Base-by-base conservation (phyloP, 2,888 invertebrate species). In the Lamellibrachia columna region DNA sequence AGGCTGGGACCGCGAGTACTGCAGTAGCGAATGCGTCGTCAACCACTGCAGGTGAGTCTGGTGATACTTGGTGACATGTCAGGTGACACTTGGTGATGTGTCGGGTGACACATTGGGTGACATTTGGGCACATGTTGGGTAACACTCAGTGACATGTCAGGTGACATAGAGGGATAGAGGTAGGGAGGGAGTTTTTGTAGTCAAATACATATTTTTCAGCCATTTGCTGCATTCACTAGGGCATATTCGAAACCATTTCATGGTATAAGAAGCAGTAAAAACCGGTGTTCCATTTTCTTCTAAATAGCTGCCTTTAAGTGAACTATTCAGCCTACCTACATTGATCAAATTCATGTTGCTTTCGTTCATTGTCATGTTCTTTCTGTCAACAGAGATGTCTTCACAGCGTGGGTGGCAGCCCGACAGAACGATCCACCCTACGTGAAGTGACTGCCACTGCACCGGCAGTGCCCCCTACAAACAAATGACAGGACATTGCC, bases 1-100 rank as follows among this genome's bases (percentile, higher is more conserved):
- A 94, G 98, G 98, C 97, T 99, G 99, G 99, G 99, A 99, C 97
- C 98, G 98, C 96, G 99, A 99, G 97, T 99, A 99, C 97, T 99
- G 99, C 97, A 98, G 98, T 97, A 99, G 98, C 97, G 98, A 99
- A 97, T 99, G 99, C 97, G 99, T 99, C 94, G 98, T 99, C 96
- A 98, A 98, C 96, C 99, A 99, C 97, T 99, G 99, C 98, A 98
- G 98, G 98, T 98, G 96, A 94, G 96, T 92, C 3, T 11, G 1
- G 40, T 40, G 40, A 40, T 40, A 40, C 40, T 7, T 52, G 55
- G 9, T 90, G 52, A 90, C n/a, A 22, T 90, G 90, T 53, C 40
- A 7, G 28, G 58, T n/a, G 40, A 52, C 28, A 60, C 22, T 7
- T 52, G 55, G 28, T 90, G 52, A 90, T 53, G 11, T 90, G 90